Base-by-base conservation (phyloP, 2,113 vertebrate genomes). In the Sorex fumeus region DNA sequence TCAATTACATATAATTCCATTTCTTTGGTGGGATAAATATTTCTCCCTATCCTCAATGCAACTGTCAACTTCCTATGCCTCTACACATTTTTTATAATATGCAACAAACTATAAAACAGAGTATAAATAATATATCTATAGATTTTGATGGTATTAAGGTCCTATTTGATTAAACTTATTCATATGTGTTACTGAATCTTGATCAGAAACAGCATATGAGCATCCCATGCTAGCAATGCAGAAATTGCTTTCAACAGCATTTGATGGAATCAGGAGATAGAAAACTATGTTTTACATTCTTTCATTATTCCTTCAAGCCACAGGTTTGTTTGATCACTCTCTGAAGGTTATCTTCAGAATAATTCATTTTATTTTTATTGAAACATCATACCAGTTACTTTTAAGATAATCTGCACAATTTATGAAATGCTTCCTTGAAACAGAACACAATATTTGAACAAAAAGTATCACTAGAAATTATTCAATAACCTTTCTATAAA, bases 391-490 rank as follows among this genome's bases (percentile, higher is more conserved):
- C 64, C 8, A 57, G 69, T 45, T 53, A 74, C 64, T 74, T 1
- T 50, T 21, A 87, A 62, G 25, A 87, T 53, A 64, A 74, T 70
- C 60, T 43, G 47, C 60, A 36, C 19, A 50, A 77, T 27, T 2
- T 32, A 88, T 77, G 89, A 92, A 72, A 87, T 70, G 34, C 10
- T 71, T 1, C 62, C 60, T 88, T 79, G 45, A 75, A 77, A 92
- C 78, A 36, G 9, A 67, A 80, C 12, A 25, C 34, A 64, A 11
- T 40, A 76, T 72, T 90, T 87, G 16, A 57, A 47, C 6, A 76
- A 25, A 91, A 85, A 91, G 34, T 18, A 87, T 57, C 34, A 93
- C 36, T 36, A 34, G 19, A 89, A 87, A 62, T 84, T 89, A 75
- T 7, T 57, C 16, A 90, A 1, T 50, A 72, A 8, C 13, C 45